A percentile compares a stretch with the other conserved stretches of the same genome.
Conservation (phyloP, 2,797 vertebrate genomes). For the Anolis apletophallus region DNA sequence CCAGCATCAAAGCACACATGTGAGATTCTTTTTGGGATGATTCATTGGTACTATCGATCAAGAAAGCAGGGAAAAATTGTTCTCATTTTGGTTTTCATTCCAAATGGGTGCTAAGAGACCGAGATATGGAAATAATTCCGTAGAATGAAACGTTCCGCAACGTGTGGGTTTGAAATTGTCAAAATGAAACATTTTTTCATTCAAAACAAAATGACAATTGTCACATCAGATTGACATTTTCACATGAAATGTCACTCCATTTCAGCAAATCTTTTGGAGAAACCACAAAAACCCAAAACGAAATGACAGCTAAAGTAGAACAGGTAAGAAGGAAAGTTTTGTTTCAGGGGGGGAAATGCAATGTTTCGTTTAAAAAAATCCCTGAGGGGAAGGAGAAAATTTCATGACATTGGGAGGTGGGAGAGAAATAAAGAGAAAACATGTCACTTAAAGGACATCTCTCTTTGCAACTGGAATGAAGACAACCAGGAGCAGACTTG, state of each 20-base stretch:
- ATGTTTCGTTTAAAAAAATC: slow-evolving; percentile 19
- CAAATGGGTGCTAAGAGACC: slow-evolving; percentile 23
- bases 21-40: background rate
- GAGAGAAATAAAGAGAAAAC: background rate
- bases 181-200: slow-evolving; percentile 43
- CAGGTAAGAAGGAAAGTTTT: slow-evolving; percentile 13
- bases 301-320: slow-evolving; percentile 9
- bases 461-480: background rate
- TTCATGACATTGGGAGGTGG: background rate
- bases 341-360: slow-evolving; percentile 7
- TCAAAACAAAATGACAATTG: slow-evolving; percentile 53
- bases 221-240: slow-evolving; percentile 49
- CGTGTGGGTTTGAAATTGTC: slow-evolving; percentile 42
- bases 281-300: slow-evolving; percentile 22
- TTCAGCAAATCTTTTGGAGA: slow-evolving; percentile 8
- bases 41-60: background rate
- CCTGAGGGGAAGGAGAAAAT: background rate
- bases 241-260: slow-evolving; percentile 34
- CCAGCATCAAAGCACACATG: background rate
- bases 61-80: background rate
- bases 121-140: slow-evolving; percentile 29
- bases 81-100: slow-evolving; percentile 20
- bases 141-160: slow-evolving; percentile 15
- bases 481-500: background rate
- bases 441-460: slow-evolving; percentile 8